These are phyloP conservation scores for Drosophila glabriapex DNA, from an alignment of 2,888 invertebrate genomes.

Conservation along the genomic window DNA sequence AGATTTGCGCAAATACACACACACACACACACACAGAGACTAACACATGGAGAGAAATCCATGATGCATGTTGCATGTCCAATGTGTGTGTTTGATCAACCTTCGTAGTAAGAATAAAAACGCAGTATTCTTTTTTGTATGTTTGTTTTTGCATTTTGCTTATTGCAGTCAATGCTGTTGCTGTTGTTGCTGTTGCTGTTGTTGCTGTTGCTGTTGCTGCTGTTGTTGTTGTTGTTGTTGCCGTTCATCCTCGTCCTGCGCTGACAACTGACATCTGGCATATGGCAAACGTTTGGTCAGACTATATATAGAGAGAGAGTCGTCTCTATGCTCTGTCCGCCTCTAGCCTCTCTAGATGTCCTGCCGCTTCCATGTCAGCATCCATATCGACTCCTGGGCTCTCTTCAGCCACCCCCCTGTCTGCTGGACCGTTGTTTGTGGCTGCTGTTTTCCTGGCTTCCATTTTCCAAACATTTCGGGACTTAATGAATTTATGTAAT, in stretches of 20 bases:
- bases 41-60: conserved; percentile 12
- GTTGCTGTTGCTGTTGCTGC: too few species aligned
- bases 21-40: background rate
- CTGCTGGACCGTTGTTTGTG: conserved; percentile 21
- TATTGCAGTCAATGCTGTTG: conserved; percentile 40
- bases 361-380: conserved; percentile 28
- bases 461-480: conserved; percentile 60
- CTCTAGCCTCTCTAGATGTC: conserved; percentile 25
- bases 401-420: conserved; percentile 1
- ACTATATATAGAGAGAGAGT: conserved; percentile 33
- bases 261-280: conserved; percentile 65
- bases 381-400: conserved; percentile 24
- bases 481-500: conserved; percentile 70
- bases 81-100: conserved; percentile 50
- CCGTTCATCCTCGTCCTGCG: conserved; percentile 38
- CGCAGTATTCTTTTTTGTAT: conserved; percentile 11
- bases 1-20: conserved; percentile 37
- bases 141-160: conserved; percentile 43
- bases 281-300: conserved; percentile 33
- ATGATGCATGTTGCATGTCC: conserved; percentile 37
- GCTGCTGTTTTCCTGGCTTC: conserved; percentile 52
- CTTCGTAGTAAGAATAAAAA: conserved; percentile 41
- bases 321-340: conserved; percentile 4
- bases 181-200: background rate
- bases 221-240: conserved; percentile 4